Evolutionary conservation across 2,888 invertebrate species (phyloP).

Genomic region (Cephus spinipes): DNA sequence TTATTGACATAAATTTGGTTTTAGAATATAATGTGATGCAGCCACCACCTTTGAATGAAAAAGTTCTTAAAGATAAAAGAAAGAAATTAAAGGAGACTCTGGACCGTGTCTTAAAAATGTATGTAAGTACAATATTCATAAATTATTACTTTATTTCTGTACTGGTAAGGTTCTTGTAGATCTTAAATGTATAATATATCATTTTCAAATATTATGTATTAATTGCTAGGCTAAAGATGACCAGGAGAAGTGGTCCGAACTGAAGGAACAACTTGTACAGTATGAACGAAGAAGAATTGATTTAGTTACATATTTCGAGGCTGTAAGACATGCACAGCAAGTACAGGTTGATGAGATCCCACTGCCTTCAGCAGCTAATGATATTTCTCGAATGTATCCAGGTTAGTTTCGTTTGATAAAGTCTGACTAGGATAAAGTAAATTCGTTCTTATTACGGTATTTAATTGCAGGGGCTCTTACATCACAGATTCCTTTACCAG

Average conservation of each 20-base stretch:
- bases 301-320: constrained; percentile 92
- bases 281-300: constrained; percentile 91
- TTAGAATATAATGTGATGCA: constrained; percentile 94
- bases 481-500: constrained; percentile 72
- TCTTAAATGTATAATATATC: constrained; percentile 16
- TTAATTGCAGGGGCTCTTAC: constrained; percentile 63
- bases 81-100: constrained; percentile 96
- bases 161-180: constrained; percentile 30
- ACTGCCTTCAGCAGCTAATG: constrained; percentile 74
- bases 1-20: constrained; percentile 8
- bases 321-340: constrained; percentile 94
- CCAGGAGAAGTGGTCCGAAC: constrained; percentile 91
- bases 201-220: constrained; percentile 22
- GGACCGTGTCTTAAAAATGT: constrained; percentile 92
- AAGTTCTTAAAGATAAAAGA: constrained; percentile 95
- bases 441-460: not conserved
- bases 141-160: not conserved
- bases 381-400: constrained; percentile 54
- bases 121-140: constrained; percentile 78
- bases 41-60: constrained; percentile 95
- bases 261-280: constrained; percentile 91
- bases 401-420: constrained; percentile 35
- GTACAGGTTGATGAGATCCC: constrained; percentile 97
- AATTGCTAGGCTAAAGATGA: constrained; percentile 89
- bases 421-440: not conserved